phyloP scores from a whole-genome alignment of 2,888 invertebrate genomes.

The Tyria jacobaeae region DNA sequence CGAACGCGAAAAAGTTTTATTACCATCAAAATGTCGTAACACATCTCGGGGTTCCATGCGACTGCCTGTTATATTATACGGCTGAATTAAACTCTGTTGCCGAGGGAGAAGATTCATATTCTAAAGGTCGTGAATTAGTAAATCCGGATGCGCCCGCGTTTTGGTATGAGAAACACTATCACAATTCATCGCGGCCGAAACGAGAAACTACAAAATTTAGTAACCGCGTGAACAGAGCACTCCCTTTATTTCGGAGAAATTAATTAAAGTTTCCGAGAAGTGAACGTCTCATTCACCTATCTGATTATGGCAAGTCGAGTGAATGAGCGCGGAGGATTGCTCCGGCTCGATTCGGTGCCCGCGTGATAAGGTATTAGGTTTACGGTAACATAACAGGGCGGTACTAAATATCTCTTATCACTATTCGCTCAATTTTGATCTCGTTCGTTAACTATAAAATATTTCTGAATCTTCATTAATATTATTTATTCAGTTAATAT shows the following conservation, averaged over 20 bases:
- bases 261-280: constrained; percentile 78
- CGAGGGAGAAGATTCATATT: constrained; percentile 52
- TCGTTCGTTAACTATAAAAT: neutral
- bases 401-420: constrained; percentile 9
- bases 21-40: constrained; percentile 56
- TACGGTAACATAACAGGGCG: constrained; percentile 30
- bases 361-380: constrained; percentile 58
- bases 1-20: constrained; percentile 58
- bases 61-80: constrained; percentile 41
- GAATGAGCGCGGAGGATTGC: constrained; percentile 36
- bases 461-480: neutral
- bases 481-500: too few relatives aligned
- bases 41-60: constrained; percentile 47
- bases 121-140: constrained; percentile 35
- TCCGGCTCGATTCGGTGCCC: constrained; percentile 42
- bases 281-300: constrained; percentile 70
- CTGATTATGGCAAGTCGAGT: constrained; percentile 61
- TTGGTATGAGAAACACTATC: constrained; percentile 63
- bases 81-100: constrained; percentile 54
- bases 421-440: neutral
- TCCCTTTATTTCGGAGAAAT: constrained; percentile 76
- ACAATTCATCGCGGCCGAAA: constrained; percentile 66
- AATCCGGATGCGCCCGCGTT: constrained; percentile 68
- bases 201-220: constrained; percentile 68
- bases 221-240: constrained; percentile 64